Evolutionary conservation across 1,140 invertebrate species (phyloP), one percentile per base, ranked within the genome.

Genomic region (Drosophila asahinai): DNA sequence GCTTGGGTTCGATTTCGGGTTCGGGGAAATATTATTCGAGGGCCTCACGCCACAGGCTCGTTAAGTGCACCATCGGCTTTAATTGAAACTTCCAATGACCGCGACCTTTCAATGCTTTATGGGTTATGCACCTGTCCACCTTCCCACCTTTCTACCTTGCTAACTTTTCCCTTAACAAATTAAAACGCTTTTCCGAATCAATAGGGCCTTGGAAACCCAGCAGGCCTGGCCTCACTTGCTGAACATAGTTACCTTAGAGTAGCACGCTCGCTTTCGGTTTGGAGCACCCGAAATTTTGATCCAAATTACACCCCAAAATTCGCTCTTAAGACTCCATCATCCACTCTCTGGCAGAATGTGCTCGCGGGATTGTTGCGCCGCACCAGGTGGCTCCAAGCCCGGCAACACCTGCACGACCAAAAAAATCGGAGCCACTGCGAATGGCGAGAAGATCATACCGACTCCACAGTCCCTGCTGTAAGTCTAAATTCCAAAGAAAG

Each of bases 381-480:
- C 66, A 22, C 68, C 64, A 40, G 65, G 45, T 11, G 52, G 63
- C 15, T 59, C 77, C 54, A 42, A 43, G 25, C 68, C 55, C n/a
- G 81, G 70, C 42, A 89, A 79, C 64, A 17, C 38, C 51, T 89
- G 84, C 19, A 17, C 48, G 8, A 64, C 83, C 6, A 90, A 73
- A 22, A 84, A 75, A 33, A 45, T 30, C 2, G 43, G 15, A 57
- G 38, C 22, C 14, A 8, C 7, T 5, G 5, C 6, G 38, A 67
- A 8, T 22, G 8, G 14, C 9, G 70, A 90, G 1, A 38, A 75
- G 40, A 47, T 89, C 19, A 63, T 89, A 45, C 84, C 84, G 40
- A 89, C 84, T 8, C 84, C 84, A 14, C 84, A 89, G 38, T 84
- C 78, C 51, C 66, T 90, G 57, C 81, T 89, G 84, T 89, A 86